Base-by-base conservation (phyloP, 2,797 vertebrate species). In the Gymnothorax reevesii region DNA sequence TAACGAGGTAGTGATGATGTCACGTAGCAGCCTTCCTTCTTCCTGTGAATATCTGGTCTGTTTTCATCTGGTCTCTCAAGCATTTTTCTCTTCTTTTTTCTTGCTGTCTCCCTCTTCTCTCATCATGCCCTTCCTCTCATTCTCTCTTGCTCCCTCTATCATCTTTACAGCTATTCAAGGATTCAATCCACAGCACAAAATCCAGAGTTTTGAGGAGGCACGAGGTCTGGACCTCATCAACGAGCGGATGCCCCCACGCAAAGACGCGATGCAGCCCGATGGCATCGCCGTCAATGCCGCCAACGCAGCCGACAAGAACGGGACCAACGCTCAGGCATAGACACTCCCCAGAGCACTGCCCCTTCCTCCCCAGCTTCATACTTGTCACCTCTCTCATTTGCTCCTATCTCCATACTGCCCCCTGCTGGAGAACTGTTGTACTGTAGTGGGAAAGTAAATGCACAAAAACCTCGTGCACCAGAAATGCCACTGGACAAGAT, bases 151-250 rank as follows among this genome's bases (percentile, higher is more conserved):
- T 60, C 20, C 88, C 85, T 4, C 10, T n/a, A 33, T 42, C 60
- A 1, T 20, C 57, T 85, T 73, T 7, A 4, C 94, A 99, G 97
- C 97, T 89, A 97, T 98, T 86, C 97, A 96, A 88, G 97, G 97
- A 0, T 98, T 97, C 94, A 97, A 97, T 0, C 96, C 97, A 0
- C 97, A 97, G 95, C 97, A 97, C 93, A 98, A 97, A 95, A 99
- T 99, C 94, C 97, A 97, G 94, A 99, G 97, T 91, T 99, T 99
- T 88, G 98, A 99, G 92, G 98, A 99, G 92, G 98, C 98, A 0
- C 93, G 97, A 7, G 98, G 98, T 42, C 93, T 99, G 92, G 98
- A 99, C 90, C 97, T 97, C 86, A 98, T 99, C 91, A 99, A 99
- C 84, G 98, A 99, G 90, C 93, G 98, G 83, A 99, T 99, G 98